Conservation (phyloP, 2,888 invertebrate genomes). For the Drosophila antonietae region DNA sequence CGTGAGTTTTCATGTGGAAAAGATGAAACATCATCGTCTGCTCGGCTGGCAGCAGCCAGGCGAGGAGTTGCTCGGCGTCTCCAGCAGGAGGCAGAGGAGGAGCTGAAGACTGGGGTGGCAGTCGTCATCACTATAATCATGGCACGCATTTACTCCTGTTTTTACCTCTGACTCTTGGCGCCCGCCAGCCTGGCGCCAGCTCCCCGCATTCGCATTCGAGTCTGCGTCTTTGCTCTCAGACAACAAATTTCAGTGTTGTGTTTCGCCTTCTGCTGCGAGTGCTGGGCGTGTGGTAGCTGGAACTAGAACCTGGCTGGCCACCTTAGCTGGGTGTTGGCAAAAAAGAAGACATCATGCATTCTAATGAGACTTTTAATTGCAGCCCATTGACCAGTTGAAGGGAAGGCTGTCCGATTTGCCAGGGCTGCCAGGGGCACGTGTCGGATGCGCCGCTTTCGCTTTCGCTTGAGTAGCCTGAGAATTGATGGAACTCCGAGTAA, state of each 20-base stretch:
- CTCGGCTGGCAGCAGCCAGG: constrained; percentile 33
- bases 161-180: constrained; percentile 84
- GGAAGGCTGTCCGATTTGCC: constrained; percentile 55
- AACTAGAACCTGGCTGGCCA: constrained; percentile 21
- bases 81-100: constrained; percentile 16
- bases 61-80: constrained; percentile 3
- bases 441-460: constrained; percentile 74
- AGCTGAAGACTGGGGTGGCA: constrained; percentile 64
- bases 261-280: constrained; percentile 22
- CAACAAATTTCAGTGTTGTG: constrained; percentile 54
- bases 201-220: constrained; percentile 6
- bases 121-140: constrained; percentile 84
- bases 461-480: constrained; percentile 74
- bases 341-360: constrained; percentile 75
- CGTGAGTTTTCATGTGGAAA: constrained; percentile 82
- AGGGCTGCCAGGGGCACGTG: constrained; percentile 60
- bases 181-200: constrained; percentile 82
- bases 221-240: constrained; percentile 53
- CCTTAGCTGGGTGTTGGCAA: constrained; percentile 29
- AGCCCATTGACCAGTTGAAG: constrained; percentile 74
- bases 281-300: constrained; percentile 25
- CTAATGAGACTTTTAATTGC: constrained; percentile 78
- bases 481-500: constrained; percentile 59
- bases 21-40: constrained; percentile 81
- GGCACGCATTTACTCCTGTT: constrained; percentile 83